Percentiles rank a stretch among this genome's conserved stretches.
phyloP scores from a whole-genome alignment of 2,888 invertebrate species.

The Pseudolycoriella hygida region DNA sequence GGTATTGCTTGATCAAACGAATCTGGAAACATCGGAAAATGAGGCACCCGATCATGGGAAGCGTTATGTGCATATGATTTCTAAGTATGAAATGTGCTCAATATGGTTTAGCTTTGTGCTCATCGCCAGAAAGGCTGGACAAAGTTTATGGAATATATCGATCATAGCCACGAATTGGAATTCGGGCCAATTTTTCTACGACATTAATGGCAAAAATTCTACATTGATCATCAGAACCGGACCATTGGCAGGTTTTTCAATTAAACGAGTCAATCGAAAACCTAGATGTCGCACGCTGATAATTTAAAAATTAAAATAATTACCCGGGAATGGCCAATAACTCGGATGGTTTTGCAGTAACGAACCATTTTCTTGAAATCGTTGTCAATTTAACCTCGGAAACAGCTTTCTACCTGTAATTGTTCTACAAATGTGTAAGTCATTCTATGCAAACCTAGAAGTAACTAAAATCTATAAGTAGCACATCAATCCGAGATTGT shows the following conservation, averaged over 20 bases:
- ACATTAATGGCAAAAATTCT: conserved; percentile 20
- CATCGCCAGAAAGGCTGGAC: conserved; percentile 25
- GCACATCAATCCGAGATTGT: too few relatives aligned
- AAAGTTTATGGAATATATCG: conserved; percentile 31
- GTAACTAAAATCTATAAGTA: too few relatives aligned
- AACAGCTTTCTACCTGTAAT: too few relatives aligned
- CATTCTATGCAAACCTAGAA: too few relatives aligned
- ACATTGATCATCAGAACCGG: conserved; percentile 2
- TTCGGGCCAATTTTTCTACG: conserved; percentile 26
- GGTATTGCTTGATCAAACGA: conserved; percentile 91
- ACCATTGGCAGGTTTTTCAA: neutral
- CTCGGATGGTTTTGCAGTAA: conserved; percentile 91
- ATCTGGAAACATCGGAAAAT: too few relatives aligned
- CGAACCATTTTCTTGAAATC: conserved; percentile 96
- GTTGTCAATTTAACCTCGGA: too few relatives aligned
- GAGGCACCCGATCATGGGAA: too few relatives aligned
- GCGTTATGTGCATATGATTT: too few relatives aligned
- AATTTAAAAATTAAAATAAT: conserved; percentile 12
- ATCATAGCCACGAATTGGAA: conserved; percentile 23
- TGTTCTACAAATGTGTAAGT: too few relatives aligned
- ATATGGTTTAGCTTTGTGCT: conserved; percentile 30
- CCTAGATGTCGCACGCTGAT: neutral
- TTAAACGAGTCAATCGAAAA: neutral
- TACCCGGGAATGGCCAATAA: conserved; percentile 97
- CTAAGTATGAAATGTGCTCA: conserved; percentile 25